These are phyloP conservation scores for Plagodis pulveraria DNA, from an alignment of 2,888 invertebrate genomes.

Conservation along the genomic window DNA sequence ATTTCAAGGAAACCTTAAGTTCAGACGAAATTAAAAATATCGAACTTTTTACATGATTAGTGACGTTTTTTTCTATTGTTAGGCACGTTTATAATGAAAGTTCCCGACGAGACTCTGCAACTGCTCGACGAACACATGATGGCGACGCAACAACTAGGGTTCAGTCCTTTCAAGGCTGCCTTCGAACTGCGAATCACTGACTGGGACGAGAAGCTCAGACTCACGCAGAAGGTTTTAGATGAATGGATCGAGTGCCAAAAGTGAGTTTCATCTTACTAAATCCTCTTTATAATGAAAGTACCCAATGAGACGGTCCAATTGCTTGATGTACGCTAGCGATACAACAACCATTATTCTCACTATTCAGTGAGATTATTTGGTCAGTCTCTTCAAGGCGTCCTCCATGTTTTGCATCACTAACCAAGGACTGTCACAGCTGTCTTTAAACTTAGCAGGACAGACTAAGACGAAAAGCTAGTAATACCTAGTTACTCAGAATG, in stretches of 20 bases:
- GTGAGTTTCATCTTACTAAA: conserved; percentile 56
- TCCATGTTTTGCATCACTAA: no score
- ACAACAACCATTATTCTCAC: no score
- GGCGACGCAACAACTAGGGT: conserved; percentile 89
- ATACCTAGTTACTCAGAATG: no score
- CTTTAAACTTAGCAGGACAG: no score
- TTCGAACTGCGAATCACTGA: conserved; percentile 90
- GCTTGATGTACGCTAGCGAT: no score
- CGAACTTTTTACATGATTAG: neutral
- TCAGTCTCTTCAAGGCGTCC: no score
- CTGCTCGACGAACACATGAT: conserved; percentile 91
- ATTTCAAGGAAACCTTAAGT: no score
- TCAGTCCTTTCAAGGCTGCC: conserved; percentile 91
- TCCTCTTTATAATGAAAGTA: no score
- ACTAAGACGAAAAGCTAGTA: no score
- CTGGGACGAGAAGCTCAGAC: conserved; percentile 89
- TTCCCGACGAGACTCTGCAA: conserved; percentile 90
- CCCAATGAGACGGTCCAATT: no score
- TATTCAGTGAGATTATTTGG: no score
- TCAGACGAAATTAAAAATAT: neutral
- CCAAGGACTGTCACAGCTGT: no score
- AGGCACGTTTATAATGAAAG: conserved; percentile 91
- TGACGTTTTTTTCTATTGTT: neutral
- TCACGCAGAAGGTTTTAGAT: conserved; percentile 86
- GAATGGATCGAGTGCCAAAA: conserved; percentile 91